Evolutionary conservation across 2,113 vertebrate genomes (phyloP), one percentile per base, ranked within the genome.

Genomic region (Bothrops jararaca): DNA sequence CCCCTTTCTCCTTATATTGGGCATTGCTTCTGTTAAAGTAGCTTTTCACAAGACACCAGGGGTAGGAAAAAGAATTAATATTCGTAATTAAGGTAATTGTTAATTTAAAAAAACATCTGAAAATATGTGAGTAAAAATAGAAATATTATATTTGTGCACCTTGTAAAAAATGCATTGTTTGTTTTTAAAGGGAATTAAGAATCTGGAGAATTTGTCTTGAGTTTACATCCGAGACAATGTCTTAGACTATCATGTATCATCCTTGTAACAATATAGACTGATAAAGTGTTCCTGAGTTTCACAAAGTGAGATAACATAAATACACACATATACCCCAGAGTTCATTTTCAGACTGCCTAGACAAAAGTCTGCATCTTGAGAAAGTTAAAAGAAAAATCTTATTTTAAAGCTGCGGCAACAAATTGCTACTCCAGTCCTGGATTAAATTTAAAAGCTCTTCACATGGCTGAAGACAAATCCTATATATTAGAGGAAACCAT

Each of bases 381-480:
- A 15, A 96, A 96, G 92, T 97, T 97, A 96, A 96, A 94, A 95
- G 86, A 86, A 96, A 96, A 97, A 97, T 95, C 95, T 95, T 90
- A 92, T 95, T 96, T 93, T 95, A 96, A 96, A 97, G 95, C 94
- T 15, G 93, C 58, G 90, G 95, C 96, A 95, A 96, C 96, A 97
- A 98, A 98, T 97, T 97, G 97, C 96, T 97, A 91, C 96, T 97
- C 95, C 95, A 95, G 91, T 29, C 5, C 96, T 95, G 97, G 97
- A 97, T 97, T 97, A 97, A 95, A 96, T 96, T 96, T 97, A 96
- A 97, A 97, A 97, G 96, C 97, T 95, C 97, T 97, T 97, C 97
- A 97, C 97, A 92, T 96, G 95, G 96, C 95, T n/a, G 91, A 96
- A 95, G 96, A 97, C 97, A 97, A 98, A 97, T 97, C 97, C 97